Base-by-base conservation (phyloP, 1,140 invertebrate genomes). In the Oryctes rhinoceros region DNA sequence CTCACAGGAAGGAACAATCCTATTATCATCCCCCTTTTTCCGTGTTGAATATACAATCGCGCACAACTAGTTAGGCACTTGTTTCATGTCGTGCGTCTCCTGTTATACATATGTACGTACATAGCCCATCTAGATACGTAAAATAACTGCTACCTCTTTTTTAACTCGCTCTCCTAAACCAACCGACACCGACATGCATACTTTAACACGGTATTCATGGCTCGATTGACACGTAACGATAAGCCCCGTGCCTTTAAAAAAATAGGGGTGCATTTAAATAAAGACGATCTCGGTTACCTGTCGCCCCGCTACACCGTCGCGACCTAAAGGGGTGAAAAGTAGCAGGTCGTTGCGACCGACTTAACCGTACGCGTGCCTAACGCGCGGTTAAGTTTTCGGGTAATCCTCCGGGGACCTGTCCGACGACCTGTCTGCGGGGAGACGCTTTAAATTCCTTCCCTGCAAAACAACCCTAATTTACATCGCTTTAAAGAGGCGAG, bases 381-480 rank as follows among this genome's bases (percentile, higher is more conserved):
- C 75, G 35, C 75, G 75, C 75, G 75, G 75, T 76, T 76, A 76
- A 76, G 75, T 76, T 48, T 30, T 20, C 39, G 39, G 39, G 75
- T 76, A 76, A 76, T 76, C 75, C 75, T 76, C 75, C 35, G 65
- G 65, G 65, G 65, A 71, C 65, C 65, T 71, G 65, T 71, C 65
- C 7, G 24, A 15, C 82, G 82, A 80, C 83, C 84, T 80, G 81
- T 80, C 77, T 81, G 83, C 77, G 83, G 81, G 39, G 39, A 44
- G 39, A 82, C 83, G 83, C 83, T 84, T 84, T 84, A 84, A 84
- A 84, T 83, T 84, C 84, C 80, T 80, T 83, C 81, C 39, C 81
- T 83, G 79, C 80, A 37, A 78, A 81, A 59, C 67, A 71, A 83
- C 83, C 84, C 84, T 84, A 84, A 84, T 84, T 84, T 84, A 84